Evolutionary conservation across 2,113 vertebrate species (phyloP).

Genomic region (Antidorcas marsupialis): DNA sequence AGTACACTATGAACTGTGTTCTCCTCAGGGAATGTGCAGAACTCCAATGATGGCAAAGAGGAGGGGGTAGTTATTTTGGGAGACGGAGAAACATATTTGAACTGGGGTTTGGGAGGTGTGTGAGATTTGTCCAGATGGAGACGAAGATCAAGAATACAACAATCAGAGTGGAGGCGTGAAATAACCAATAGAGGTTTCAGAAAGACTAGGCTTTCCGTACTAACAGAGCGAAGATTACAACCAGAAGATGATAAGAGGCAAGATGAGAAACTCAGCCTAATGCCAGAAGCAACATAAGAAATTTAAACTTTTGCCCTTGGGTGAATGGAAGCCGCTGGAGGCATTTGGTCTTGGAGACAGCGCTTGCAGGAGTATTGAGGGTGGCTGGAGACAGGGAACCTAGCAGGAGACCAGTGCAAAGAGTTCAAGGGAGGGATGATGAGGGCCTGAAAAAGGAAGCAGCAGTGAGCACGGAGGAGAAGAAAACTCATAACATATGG

Average conservation of each 20-base stretch:
- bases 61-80: not conserved
- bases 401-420: not conserved
- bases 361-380: not conserved
- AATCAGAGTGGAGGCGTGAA: not conserved
- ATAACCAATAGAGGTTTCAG: not conserved
- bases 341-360: not conserved
- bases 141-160: not conserved
- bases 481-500: not conserved
- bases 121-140: not conserved
- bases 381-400: not conserved
- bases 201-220: not conserved
- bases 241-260: not conserved
- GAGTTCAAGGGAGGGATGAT: not conserved
- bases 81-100: not conserved
- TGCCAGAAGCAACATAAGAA: not conserved
- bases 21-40: not conserved
- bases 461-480: not conserved
- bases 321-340: not conserved
- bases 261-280: not conserved
- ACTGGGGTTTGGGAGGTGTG: not conserved
- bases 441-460: not conserved
- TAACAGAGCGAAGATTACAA: not conserved
- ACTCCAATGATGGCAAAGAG: not conserved
- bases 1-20: not conserved
- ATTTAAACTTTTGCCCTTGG: not conserved